These are phyloP conservation scores for Scaeva pyrastri DNA, from an alignment of 2,888 invertebrate genomes.

Conservation along the genomic window DNA sequence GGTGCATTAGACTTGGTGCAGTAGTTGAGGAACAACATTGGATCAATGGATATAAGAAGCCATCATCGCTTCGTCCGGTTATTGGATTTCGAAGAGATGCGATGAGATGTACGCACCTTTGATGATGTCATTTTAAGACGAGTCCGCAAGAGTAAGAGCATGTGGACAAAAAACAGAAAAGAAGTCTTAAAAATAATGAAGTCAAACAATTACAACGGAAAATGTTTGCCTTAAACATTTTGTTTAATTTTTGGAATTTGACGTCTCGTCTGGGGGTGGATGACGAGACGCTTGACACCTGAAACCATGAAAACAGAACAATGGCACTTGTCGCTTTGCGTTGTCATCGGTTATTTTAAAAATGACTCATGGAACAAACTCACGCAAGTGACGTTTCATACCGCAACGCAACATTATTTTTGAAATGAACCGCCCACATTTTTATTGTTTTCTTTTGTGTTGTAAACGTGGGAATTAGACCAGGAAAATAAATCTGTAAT, in stretches of 20 bases:
- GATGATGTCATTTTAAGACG: conserved; percentile 63
- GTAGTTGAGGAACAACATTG: not conserved
- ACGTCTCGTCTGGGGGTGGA: not conserved
- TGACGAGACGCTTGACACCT: conserved; percentile 39
- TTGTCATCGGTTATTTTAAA: conserved; percentile 2
- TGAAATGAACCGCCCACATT: conserved; percentile 53
- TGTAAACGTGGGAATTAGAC: conserved; percentile 42
- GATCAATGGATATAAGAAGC: not conserved
- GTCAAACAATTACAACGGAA: conserved; percentile 44
- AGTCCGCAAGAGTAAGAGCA: too few species aligned
- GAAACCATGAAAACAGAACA: conserved; percentile 36
- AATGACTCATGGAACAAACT: not conserved
- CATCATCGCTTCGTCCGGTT: conserved; percentile 43
- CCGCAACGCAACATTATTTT: not conserved
- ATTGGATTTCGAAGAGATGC: conserved; percentile 39
- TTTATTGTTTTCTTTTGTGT: not conserved
- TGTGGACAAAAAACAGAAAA: not conserved
- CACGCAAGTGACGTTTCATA: not conserved
- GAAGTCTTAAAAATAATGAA: conserved; percentile 36
- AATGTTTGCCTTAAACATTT: conserved; percentile 32
- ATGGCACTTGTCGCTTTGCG: conserved; percentile 36
- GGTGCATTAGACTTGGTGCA: not conserved
- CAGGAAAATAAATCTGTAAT: conserved; percentile 44
- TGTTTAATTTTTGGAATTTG: conserved; percentile 5
- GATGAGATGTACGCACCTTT: conserved; percentile 35